Evolutionary conservation across 2,113 vertebrate species (phyloP).

Genomic region (Mustelus asterias): DNA sequence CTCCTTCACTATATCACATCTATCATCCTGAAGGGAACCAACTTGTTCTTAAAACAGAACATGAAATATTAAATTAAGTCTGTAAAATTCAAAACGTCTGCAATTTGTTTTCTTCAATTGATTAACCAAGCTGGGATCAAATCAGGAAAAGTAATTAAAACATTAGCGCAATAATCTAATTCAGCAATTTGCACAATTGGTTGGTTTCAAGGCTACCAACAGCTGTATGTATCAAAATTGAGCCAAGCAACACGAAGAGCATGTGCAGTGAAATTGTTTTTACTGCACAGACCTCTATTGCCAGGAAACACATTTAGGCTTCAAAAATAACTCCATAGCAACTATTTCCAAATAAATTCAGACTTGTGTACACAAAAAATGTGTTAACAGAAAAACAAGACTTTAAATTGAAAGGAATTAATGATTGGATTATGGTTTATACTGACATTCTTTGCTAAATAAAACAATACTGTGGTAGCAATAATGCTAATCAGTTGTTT

Average conservation of each 20-base stretch:
- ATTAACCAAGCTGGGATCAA: not conserved
- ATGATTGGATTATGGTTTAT: not conserved
- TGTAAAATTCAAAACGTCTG: constrained; percentile 24
- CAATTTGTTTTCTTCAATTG: constrained; percentile 34
- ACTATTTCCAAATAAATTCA: not conserved
- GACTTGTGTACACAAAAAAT: not conserved
- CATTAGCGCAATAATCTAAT: constrained; percentile 25
- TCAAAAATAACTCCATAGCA: not conserved
- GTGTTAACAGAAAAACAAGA: not conserved
- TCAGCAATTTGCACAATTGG: constrained; percentile 26
- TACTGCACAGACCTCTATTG: not conserved
- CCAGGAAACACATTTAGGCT: not conserved
- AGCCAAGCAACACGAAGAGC: not conserved
- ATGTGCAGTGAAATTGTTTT: not conserved
- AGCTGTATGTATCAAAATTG: not conserved
- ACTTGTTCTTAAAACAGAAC: constrained; percentile 29
- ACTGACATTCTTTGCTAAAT: not conserved
- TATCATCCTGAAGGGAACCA: constrained; percentile 20
- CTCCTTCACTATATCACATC: constrained; percentile 1
- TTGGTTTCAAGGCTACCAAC: constrained; percentile 2
- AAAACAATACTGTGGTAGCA: not conserved
- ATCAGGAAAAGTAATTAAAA: constrained; percentile 27
- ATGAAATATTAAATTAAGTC: constrained; percentile 28
- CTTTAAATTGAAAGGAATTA: not conserved
- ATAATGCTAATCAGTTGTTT: not conserved